These are phyloP conservation scores for Fabriciana adippe DNA, from an alignment of 2,888 invertebrate genomes.

Conservation along the genomic window DNA sequence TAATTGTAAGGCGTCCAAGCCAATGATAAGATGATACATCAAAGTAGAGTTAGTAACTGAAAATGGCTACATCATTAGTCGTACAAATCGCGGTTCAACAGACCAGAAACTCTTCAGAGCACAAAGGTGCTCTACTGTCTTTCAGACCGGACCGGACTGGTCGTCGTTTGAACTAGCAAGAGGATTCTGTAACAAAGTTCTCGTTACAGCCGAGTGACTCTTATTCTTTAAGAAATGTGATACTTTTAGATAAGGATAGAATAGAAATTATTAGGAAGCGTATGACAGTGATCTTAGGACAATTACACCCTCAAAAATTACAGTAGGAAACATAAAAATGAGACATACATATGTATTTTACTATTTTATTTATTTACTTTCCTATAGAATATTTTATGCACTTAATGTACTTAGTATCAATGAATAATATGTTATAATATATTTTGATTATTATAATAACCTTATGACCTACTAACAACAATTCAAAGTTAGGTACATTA, in stretches of 20 bases:
- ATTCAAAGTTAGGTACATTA: not conserved
- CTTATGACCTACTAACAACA: not conserved
- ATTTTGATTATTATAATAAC: too few relatives aligned
- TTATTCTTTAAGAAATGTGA: constrained; percentile 38
- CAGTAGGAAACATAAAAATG: too few relatives aligned
- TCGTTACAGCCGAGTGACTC: constrained; percentile 38
- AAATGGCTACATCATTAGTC: constrained; percentile 62
- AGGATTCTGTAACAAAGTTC: constrained; percentile 38
- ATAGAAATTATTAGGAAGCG: not conserved
- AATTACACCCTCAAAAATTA: too few relatives aligned
- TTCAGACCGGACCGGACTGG: constrained; percentile 41
- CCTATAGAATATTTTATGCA: too few relatives aligned
- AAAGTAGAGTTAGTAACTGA: constrained; percentile 43
- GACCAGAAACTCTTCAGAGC: constrained; percentile 57
- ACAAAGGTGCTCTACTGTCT: constrained; percentile 56
- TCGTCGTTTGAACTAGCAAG: constrained; percentile 45
- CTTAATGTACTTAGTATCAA: too few relatives aligned
- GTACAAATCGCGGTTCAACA: constrained; percentile 57
- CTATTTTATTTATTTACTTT: too few relatives aligned
- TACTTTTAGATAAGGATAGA: constrained; percentile 27
- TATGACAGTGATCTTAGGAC: too few relatives aligned
- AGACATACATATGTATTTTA: too few relatives aligned
- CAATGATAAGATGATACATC: constrained; percentile 40
- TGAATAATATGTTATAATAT: too few relatives aligned
- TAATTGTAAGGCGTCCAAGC: constrained; percentile 18